Base-by-base conservation (phyloP, 2,113 vertebrate genomes). In the Cephalopterus ornatus region DNA sequence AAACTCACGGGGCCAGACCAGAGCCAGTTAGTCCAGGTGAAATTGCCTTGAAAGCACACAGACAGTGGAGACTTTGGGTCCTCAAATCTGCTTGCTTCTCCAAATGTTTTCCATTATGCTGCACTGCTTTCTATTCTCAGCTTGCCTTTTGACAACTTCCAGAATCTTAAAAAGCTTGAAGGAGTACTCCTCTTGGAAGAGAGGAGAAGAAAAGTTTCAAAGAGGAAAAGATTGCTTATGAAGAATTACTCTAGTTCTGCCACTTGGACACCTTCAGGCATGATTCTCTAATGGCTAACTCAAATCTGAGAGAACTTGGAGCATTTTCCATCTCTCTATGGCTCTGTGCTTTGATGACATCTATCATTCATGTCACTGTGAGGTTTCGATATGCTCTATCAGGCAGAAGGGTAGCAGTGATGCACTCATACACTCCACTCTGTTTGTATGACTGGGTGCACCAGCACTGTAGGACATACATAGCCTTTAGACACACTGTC, bases 341-440 rank as follows among this genome's bases (percentile, higher is more conserved):
- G 21, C 46, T 39, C 5, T 26, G 23, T 65, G 41, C 55, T 85
- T 75, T 46, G 55, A 49, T 55, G 44, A 52, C 41, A 76, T 47
- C 33, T 39, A 27, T 26, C 1, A 2, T 42, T 83, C 53, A 3
- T 7, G 41, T 61, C 39, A 49, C 79, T 26, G 11, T 28, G 41
- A 68, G 46, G 19, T 17, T 44, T 24, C 53, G 41, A 27, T 28
- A 11, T 6, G 28, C 14, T 37, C 41, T 49, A 3, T 13, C n/a
- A 88, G 63, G 13, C 32, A 65, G 27, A 52, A 56, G 58, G 11
- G 6, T 16, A 8, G 12, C 22, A 35, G 37, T 13, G 2, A 24
- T 14, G 12, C 21, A 22, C 32, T 37, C 1, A 0, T 15, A 61
- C n/a, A 20, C 1, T 0, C 7, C 44, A 42, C 18, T 5, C 21